phyloP scores from a whole-genome alignment of 2,797 vertebrate species.

The Alca torda region DNA sequence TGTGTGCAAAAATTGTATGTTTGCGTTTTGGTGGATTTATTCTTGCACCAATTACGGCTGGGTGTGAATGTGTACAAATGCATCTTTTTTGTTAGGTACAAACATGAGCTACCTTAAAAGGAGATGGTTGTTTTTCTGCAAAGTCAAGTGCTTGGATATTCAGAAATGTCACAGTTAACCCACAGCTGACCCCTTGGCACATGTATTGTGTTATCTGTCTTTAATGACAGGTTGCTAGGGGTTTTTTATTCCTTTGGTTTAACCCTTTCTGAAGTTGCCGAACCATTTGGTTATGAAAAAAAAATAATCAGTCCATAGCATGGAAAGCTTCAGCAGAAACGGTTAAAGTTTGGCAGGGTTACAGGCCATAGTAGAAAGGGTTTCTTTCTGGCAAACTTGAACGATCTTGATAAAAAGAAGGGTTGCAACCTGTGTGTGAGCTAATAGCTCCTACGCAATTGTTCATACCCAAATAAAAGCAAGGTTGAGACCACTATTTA shows the following conservation, averaged over 20 bases:
- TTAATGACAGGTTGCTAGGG: not conserved
- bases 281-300: not conserved
- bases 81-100: not conserved
- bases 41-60: not conserved
- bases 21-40: not conserved
- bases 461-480: constrained; percentile 17
- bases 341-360: not conserved
- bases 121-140: not conserved
- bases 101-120: not conserved
- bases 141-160: constrained; percentile 51
- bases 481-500: constrained; percentile 21
- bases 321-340: not conserved
- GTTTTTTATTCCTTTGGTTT: not conserved
- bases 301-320: not conserved
- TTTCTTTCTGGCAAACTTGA: constrained; percentile 6
- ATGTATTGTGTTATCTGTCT: constrained; percentile 40
- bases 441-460: not conserved
- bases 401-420: constrained; percentile 31
- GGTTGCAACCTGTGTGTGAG: not conserved
- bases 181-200: constrained; percentile 51
- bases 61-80: not conserved
- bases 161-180: constrained; percentile 23
- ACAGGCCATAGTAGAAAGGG: not conserved
- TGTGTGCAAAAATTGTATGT: not conserved
- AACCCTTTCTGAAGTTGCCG: constrained; percentile 33